phyloP scores from a whole-genome alignment of 2,888 invertebrate genomes.

The Eudemis profundana region DNA sequence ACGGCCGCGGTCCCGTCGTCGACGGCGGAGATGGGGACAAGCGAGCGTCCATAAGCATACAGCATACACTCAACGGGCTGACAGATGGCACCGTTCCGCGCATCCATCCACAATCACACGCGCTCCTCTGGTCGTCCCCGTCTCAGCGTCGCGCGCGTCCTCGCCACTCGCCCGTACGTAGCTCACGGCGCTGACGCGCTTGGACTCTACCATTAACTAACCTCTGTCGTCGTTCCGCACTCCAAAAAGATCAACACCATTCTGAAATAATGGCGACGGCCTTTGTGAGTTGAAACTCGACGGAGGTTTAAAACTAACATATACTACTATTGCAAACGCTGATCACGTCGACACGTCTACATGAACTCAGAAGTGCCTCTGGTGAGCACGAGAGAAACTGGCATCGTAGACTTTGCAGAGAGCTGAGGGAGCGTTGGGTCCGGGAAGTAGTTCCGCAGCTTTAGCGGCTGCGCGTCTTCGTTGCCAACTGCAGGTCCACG shows the following conservation, averaged over 20 bases:
- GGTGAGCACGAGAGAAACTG: conserved; percentile 91
- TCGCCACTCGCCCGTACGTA: conserved; percentile 64
- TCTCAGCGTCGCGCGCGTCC: conserved; percentile 73
- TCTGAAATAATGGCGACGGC: conserved; percentile 59
- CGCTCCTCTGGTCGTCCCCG: conserved; percentile 81
- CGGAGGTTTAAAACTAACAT: conserved; percentile 80
- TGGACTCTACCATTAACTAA: conserved; percentile 74
- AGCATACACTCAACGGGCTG: conserved; percentile 61
- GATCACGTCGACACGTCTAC: conserved; percentile 74
- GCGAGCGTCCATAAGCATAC: conserved; percentile 71
- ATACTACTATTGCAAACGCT: conserved; percentile 83
- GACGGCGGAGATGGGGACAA: conserved; percentile 82
- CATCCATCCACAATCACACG: conserved; percentile 77
- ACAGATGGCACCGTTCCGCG: conserved; percentile 60
- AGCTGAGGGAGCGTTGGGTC: conserved; percentile 83
- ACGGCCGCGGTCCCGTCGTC: conserved; percentile 79
- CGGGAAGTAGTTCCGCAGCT: conserved; percentile 88
- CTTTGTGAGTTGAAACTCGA: conserved; percentile 71
- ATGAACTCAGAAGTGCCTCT: conserved; percentile 80
- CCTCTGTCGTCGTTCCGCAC: conserved; percentile 78
- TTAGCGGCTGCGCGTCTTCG: conserved; percentile 88
- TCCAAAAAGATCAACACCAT: conserved; percentile 61
- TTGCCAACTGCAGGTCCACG: conserved; percentile 96
- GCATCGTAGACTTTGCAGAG: conserved; percentile 95
- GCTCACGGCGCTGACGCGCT: conserved; percentile 69